Evolutionary conservation across 2,797 vertebrate genomes (phyloP).

Genomic region (Xenops minutus): DNA sequence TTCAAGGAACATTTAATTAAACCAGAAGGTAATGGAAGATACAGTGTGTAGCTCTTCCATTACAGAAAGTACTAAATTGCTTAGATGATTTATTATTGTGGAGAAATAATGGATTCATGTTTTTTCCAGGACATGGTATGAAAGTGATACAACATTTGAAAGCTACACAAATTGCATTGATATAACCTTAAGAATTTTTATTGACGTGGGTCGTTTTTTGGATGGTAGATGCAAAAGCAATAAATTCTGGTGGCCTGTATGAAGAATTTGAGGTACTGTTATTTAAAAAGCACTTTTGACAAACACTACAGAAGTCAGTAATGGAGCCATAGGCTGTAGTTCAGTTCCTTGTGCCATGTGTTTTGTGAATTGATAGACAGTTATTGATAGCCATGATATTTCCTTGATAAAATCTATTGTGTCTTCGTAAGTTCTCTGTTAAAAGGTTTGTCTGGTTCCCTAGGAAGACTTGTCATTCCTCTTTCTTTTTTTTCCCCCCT

Average conservation of each 20-base stretch:
- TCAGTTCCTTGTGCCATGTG: background rate
- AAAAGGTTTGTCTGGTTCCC: background rate
- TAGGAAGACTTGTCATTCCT: background rate
- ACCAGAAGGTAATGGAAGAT: conserved; percentile 59
- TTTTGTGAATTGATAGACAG: background rate
- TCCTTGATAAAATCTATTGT: background rate
- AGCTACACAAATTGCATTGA: background rate
- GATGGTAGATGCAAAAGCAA: background rate
- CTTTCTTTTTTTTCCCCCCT: fast-evolving
- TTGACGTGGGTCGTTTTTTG: background rate
- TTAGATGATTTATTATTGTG: conserved; percentile 3
- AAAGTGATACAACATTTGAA: background rate
- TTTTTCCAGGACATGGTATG: conserved; percentile 6
- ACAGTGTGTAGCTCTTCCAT: conserved; percentile 34
- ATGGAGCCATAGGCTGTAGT: background rate
- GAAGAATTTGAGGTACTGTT: background rate
- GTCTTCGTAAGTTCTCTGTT: background rate
- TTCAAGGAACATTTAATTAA: conserved; percentile 70
- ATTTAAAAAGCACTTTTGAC: background rate
- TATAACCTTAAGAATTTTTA: background rate
- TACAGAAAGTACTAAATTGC: conserved; percentile 35
- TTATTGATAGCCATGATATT: background rate
- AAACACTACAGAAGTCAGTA: background rate
- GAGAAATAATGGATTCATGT: background rate
- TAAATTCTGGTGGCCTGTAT: background rate